phyloP scores from a whole-genome alignment of 1,140 invertebrate genomes.

The Campoletis sonorensis region DNA sequence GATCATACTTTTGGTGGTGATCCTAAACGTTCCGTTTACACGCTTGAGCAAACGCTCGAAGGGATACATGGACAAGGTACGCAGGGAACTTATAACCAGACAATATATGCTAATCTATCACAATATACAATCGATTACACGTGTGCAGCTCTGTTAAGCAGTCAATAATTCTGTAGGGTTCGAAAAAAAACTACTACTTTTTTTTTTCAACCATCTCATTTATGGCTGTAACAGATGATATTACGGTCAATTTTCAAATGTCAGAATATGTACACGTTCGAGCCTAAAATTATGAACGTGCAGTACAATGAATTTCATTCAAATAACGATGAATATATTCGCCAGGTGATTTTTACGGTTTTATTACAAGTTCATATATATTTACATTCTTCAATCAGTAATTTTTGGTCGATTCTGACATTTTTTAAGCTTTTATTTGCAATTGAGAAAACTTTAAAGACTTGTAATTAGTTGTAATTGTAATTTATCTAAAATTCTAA shows the following conservation, averaged over 20 bases:
- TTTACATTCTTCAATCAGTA: no score
- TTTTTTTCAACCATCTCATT: background rate
- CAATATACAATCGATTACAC: constrained; percentile 14
- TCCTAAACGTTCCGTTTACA: constrained; percentile 58
- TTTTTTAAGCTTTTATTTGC: no score
- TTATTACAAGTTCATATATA: no score
- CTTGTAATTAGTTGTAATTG: no score
- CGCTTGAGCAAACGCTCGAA: constrained; percentile 49
- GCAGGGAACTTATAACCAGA: background rate
- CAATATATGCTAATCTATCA: constrained; percentile 35
- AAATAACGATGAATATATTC: no score
- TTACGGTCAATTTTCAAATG: background rate
- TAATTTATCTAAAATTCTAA: no score
- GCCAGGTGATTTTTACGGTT: no score
- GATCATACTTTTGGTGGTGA: constrained; percentile 41
- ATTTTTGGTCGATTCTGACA: no score
- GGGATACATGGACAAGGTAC: background rate
- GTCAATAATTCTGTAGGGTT: background rate
- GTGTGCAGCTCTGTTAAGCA: background rate
- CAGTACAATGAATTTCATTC: no score
- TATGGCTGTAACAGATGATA: background rate
- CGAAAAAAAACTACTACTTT: background rate
- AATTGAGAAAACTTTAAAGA: no score
- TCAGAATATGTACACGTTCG: no score
- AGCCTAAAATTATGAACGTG: background rate